Percentiles rank a stretch among this genome's conserved stretches.
These are phyloP conservation scores for Heliconius congener DNA, from an alignment of 1,140 invertebrate species.

Conservation along the genomic window DNA sequence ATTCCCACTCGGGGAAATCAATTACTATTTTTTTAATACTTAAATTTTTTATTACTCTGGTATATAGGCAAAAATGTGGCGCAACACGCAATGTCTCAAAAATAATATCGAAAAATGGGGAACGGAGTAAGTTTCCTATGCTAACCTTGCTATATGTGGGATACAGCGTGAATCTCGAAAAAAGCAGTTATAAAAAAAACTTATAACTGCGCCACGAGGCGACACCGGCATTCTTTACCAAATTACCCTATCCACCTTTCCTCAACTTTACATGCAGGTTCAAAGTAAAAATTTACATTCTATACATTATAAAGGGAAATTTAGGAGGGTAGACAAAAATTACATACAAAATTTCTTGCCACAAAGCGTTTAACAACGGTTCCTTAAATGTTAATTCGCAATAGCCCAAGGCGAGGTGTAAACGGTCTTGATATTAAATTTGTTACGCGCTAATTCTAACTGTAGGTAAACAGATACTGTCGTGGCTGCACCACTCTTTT, in stretches of 20 bases:
- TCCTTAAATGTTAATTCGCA: constrained; percentile 31
- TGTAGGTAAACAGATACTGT: constrained; percentile 18
- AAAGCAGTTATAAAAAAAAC: neutral
- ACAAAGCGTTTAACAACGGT: constrained; percentile 34
- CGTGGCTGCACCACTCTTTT: constrained; percentile 15
- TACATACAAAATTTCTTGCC: constrained; percentile 31
- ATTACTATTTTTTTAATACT: too few relatives aligned
- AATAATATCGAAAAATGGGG: too few relatives aligned
- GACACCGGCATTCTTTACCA: neutral
- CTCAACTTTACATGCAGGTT: neutral
- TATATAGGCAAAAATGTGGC: too few relatives aligned
- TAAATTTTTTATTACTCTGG: too few relatives aligned
- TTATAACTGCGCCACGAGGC: neutral
- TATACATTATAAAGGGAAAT: constrained; percentile 12
- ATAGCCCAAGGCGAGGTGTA: constrained; percentile 20
- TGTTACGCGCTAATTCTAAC: constrained; percentile 24
- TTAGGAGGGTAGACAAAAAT: constrained; percentile 23
- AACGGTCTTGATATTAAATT: constrained; percentile 29
- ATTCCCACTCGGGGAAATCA: too few relatives aligned
- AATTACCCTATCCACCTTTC: neutral
- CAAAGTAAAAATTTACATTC: constrained; percentile 11
- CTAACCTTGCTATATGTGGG: too few relatives aligned
- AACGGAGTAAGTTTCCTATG: too few relatives aligned
- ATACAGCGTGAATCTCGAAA: too few relatives aligned
- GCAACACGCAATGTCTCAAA: neutral